Evolutionary conservation across 92 coral and sea anemone genomes (phyloP).

Genomic region (Zoanthus gigantus): DNA sequence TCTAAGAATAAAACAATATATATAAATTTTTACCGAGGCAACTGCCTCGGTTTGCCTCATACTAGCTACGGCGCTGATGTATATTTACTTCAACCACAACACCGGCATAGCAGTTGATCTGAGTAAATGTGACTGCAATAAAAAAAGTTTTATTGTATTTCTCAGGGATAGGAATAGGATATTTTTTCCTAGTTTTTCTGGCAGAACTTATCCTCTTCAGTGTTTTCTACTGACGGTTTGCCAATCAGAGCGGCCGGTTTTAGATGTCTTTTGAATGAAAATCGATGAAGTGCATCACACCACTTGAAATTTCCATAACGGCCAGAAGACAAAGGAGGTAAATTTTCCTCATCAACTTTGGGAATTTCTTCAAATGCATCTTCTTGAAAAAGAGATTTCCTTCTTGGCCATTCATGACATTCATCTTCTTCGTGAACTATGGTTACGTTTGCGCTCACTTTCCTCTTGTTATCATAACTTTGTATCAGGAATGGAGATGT

Average conservation of each 20-base stretch:
- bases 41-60: no score
- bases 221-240: no score
- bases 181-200: no score
- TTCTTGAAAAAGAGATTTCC: not conserved
- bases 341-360: slow-evolving; percentile 4
- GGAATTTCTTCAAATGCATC: not conserved
- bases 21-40: no score
- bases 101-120: no score
- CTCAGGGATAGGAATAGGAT: no score
- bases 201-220: no score
- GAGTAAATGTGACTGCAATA: no score
- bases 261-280: slow-evolving; percentile 29
- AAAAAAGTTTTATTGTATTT: no score
- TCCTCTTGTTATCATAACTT: not conserved
- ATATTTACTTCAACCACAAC: no score
- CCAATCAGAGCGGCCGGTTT: not conserved
- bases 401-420: not conserved
- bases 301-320: slow-evolving; percentile 38
- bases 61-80: no score
- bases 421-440: not conserved
- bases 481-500: not conserved
- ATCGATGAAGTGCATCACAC: slow-evolving; percentile 31
- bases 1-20: no score
- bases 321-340: not conserved
- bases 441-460: not conserved